Percentiles rank a stretch among this genome's conserved stretches.
These are phyloP conservation scores for Corbicula japonica DNA, from an alignment of 2,888 invertebrate species.

Conservation along the genomic window DNA sequence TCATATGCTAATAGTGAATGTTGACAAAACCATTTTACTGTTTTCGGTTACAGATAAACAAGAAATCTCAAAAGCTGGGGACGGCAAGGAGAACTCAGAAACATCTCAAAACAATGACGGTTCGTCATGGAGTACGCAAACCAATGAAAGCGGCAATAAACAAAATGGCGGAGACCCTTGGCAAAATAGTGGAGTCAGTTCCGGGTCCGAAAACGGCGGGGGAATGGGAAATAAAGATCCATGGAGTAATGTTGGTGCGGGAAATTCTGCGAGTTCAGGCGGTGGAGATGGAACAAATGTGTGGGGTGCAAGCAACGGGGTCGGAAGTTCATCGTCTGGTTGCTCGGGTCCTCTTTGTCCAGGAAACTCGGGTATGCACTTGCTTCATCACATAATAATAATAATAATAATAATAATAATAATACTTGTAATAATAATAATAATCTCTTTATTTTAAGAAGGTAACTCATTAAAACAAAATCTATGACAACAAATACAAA, in stretches of 20 bases:
- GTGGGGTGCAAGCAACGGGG: neutral
- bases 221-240: neutral
- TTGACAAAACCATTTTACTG: no score
- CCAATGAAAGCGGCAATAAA: neutral
- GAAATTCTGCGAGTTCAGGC: neutral
- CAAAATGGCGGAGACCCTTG: neutral
- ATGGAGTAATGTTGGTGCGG: slow-evolving; percentile 1
- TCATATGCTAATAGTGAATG: no score
- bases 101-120: neutral
- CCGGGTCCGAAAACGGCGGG: neutral
- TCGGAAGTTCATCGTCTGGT: neutral
- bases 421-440: no score
- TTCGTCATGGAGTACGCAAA: neutral
- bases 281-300: neutral
- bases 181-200: no score
- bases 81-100: neutral
- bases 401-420: no score
- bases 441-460: no score
- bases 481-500: no score
- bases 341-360: slow-evolving; percentile 12
- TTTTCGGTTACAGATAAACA: neutral
- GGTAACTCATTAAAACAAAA: no score
- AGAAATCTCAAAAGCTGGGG: neutral
- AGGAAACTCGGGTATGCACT: slow-evolving; percentile 8
- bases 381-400: no score